phyloP scores from a whole-genome alignment of 2,797 vertebrate genomes.

The Megaceryle alcyon region DNA sequence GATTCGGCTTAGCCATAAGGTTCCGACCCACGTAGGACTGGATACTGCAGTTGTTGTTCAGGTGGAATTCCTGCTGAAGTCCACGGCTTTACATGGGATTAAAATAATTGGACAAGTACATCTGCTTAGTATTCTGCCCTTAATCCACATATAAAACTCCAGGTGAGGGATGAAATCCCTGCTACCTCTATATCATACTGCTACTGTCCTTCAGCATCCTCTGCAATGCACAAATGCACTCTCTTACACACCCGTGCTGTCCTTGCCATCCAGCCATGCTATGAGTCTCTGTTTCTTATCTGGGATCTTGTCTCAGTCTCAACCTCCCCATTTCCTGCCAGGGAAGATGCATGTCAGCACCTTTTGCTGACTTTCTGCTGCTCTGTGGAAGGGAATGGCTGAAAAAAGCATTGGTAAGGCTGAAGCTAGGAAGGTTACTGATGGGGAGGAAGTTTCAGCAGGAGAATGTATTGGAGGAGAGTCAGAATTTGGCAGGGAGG shows the following conservation, averaged over 20 bases:
- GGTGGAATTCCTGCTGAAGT: background rate
- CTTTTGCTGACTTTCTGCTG: background rate
- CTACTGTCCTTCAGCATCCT: background rate
- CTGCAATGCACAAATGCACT: background rate
- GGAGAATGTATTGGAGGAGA: background rate
- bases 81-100: background rate
- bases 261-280: background rate
- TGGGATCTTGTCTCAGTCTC: background rate
- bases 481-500: background rate
- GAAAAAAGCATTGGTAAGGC: background rate
- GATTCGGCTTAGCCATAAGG: background rate
- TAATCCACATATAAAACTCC: background rate
- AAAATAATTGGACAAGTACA: background rate
- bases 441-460: background rate
- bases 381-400: background rate
- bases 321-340: background rate
- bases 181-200: background rate
- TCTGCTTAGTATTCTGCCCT: background rate
- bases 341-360: background rate
- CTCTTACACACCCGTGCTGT: fast-evolving
- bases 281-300: background rate
- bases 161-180: background rate
- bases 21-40: background rate
- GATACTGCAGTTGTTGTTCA: background rate
- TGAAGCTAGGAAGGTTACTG: background rate